These are phyloP conservation scores for Trididemnum clinides DNA, from an alignment of 23 tunicate species.

Conservation along the genomic window DNA sequence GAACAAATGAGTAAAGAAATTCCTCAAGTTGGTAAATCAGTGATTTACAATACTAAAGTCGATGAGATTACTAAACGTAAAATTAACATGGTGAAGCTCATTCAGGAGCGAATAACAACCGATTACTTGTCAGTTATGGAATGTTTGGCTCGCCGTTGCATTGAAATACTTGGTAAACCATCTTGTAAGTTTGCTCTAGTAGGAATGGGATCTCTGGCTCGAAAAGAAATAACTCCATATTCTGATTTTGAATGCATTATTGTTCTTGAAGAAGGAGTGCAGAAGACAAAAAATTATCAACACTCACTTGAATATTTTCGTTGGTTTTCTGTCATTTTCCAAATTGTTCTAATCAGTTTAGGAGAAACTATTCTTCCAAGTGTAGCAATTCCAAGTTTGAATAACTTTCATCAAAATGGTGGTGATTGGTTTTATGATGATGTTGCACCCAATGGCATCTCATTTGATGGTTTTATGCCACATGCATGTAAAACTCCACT, in stretches of 20 bases:
- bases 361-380: constrained; percentile 3
- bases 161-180: background rate
- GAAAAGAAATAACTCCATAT: constrained; percentile 1
- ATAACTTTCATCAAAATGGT: background rate
- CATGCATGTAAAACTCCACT: background rate
- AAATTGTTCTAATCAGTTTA: constrained; percentile 5
- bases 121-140: background rate
- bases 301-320: background rate
- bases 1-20: background rate
- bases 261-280: background rate
- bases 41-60: no score
- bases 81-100: background rate
- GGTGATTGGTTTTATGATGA: constrained; percentile 8
- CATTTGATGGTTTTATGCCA: constrained; percentile 5
- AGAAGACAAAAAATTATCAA: background rate
- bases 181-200: background rate
- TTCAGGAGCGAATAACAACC: background rate
- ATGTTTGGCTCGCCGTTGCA: background rate
- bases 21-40: no score
- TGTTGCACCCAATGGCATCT: background rate
- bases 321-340: background rate
- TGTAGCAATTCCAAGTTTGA: constrained; percentile 2
- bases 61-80: no score
- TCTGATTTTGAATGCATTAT: constrained; percentile 11
- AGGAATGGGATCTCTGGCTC: background rate